phyloP scores from a whole-genome alignment of 1,140 invertebrate genomes.

The Rhynchophorus ferrugineus region DNA sequence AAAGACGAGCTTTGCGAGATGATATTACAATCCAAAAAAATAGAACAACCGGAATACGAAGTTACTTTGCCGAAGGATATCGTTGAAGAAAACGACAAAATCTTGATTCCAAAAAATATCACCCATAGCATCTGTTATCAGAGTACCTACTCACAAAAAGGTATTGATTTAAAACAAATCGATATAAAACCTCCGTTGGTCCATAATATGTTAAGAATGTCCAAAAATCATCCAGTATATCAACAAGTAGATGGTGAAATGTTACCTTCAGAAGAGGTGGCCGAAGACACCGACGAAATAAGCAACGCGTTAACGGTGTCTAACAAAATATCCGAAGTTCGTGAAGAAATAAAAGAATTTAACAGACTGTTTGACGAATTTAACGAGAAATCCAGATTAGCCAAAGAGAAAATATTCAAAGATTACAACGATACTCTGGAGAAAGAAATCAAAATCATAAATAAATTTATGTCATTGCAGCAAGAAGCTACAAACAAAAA shows the following conservation, averaged over 20 bases:
- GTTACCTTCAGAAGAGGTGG: conserved; percentile 1
- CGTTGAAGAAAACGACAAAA: conserved; percentile 21
- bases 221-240: conserved; percentile 21
- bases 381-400: conserved; percentile 21
- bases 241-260: conserved; percentile 11
- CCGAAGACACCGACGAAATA: conserved; percentile 1
- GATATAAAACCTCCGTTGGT: conserved; percentile 15
- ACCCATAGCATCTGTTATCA: conserved; percentile 7
- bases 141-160: conserved; percentile 11
- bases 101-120: conserved; percentile 18
- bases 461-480: conserved; percentile 19
- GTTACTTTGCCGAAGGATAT: conserved; percentile 14
- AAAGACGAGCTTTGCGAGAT: conserved; percentile 22
- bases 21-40: conserved; percentile 10
- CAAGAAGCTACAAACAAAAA: conserved; percentile 3
- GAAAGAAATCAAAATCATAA: conserved; percentile 19
- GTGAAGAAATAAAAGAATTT: conserved; percentile 28
- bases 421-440: conserved; percentile 27
- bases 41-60: conserved; percentile 20
- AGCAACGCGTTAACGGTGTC: conserved; percentile 23
- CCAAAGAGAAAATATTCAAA: conserved; percentile 24
- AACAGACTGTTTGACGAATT: conserved; percentile 28
- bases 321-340: conserved; percentile 28
- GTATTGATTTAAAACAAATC: not conserved
- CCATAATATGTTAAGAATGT: conserved; percentile 22